These are phyloP conservation scores for Characodon lateralis DNA, from an alignment of 2,797 vertebrate species.

Conservation along the genomic window DNA sequence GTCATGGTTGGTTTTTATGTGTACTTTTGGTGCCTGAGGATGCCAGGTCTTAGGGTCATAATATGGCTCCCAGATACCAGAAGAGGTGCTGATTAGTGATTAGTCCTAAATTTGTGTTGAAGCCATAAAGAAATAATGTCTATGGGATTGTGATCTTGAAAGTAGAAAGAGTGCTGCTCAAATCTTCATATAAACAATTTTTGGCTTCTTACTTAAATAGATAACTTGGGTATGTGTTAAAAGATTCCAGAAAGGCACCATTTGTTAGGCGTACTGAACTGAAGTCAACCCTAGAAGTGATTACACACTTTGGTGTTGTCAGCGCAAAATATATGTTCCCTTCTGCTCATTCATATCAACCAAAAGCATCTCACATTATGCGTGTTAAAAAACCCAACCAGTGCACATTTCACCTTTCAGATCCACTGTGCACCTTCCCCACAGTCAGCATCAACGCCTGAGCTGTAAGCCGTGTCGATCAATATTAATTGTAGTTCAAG, in stretches of 20 bases:
- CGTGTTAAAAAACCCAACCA: background rate
- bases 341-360: background rate
- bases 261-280: background rate
- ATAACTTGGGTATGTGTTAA: background rate
- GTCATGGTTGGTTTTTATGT: background rate
- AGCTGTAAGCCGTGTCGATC: constrained; percentile 58
- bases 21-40: background rate
- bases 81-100: background rate
- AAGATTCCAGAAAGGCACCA: background rate
- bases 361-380: background rate
- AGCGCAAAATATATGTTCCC: background rate
- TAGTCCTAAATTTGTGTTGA: background rate
- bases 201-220: background rate
- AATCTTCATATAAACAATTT: background rate
- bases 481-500: constrained; percentile 76
- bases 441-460: constrained; percentile 46
- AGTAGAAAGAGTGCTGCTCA: background rate
- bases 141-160: no score
- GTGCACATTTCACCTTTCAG: constrained; percentile 40
- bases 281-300: background rate
- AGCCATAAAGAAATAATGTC: background rate
- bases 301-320: background rate
- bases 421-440: constrained; percentile 27
- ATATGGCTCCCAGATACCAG: no score
- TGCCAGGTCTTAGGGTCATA: background rate